Evolutionary conservation across 2,888 invertebrate genomes (phyloP), one percentile per base, ranked within the genome.

Genomic region (Himalopsyche anomala): DNA sequence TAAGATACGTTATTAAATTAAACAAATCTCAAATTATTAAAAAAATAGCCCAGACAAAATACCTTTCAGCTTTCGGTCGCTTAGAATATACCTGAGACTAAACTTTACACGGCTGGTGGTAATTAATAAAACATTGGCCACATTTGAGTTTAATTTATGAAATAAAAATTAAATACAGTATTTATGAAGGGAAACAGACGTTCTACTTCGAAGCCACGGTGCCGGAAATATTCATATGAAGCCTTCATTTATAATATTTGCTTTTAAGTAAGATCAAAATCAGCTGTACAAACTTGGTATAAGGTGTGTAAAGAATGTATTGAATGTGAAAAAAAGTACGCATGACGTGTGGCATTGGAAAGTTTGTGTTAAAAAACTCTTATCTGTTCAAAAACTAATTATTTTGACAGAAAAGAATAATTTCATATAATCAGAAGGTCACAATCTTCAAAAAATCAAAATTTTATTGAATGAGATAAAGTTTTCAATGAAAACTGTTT

Each of bases 221-320:
- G 38, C 38, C 74, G 38, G 74, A 74, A 74, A 74, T 36, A 36
- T 36, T 36, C 1, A 15, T 56, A 17, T 28, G 4, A 15, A 74
- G 74, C 74, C 74, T 74, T 74, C 74, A 15, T 36, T 62, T 11
- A 62, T 19, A 62, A 74, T 74, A 74, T 74, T 74, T 74, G 36
- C 74, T 74, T 38, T 36, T 74, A 38, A 36, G 4, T 69, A 3
- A 74, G 74, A 74, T 74, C 12, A 15, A 74, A 74, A 74, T 74
- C 74, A 74, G 74, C 36, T 74, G n/a, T n/a, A 28, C 69, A 69
- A 6, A 69, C 45, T 51, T 15, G 51, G 15, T 12, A 4, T 51
- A 15, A 28, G 74, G 38, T 74, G 28, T 38, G 15, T 74, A 12
- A 74, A 74, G 74, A 74, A 74, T 74, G 74, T 36, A 15, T 12